Evolutionary conservation across 2,888 invertebrate species (phyloP), one percentile per base, ranked within the genome.

Genomic region (Apotomis betuletana): DNA sequence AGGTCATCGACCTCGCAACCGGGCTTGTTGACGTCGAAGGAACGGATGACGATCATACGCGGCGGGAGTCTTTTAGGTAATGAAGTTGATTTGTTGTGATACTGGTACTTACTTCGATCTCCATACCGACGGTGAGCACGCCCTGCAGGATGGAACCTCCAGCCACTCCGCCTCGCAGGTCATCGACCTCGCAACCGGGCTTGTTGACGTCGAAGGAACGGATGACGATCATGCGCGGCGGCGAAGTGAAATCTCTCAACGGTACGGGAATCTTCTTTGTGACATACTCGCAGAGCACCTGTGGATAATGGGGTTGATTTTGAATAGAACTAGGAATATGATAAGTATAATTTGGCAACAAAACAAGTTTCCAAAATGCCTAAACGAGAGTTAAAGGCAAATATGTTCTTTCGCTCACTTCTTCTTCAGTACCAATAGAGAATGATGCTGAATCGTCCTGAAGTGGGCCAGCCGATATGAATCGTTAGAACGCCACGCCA

Each of bases 21-120:
- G 4, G 99, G 99, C 91, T 99, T 99, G 94, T 99, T 99, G 2
- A 99, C 99, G 91, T 99, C 99, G 90, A 99, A 99, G 4, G 99
- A 99, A 79, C 98, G 95, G 83, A 98, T 98, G 58, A 98, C 97
- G 85, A 99, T 99, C 85, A 99, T 95, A 75, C 99, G 96, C 5
- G 99, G 99, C 75, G 97, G 96, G n/a, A n/a, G n/a, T n/a, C n/a
- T n/a, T n/a, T 15, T 15, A 15, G 15, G 15, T 15, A 15, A 15
- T 15, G 15, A 15, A 15, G 15, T 15, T 44, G 8, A 44, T 44
- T 1, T 44, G 8, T 44, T 6, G 4, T 4, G 6, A 13, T 44
- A 9, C 5, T 52, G 6, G 38, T 13, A n/a, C n/a, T 3, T 44
- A 98, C 98, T 94, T 99, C 99, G 77, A 99, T 99, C 93, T 99